phyloP scores from a whole-genome alignment of 2,888 invertebrate genomes.

The Chalcosyrphus nemorum region DNA sequence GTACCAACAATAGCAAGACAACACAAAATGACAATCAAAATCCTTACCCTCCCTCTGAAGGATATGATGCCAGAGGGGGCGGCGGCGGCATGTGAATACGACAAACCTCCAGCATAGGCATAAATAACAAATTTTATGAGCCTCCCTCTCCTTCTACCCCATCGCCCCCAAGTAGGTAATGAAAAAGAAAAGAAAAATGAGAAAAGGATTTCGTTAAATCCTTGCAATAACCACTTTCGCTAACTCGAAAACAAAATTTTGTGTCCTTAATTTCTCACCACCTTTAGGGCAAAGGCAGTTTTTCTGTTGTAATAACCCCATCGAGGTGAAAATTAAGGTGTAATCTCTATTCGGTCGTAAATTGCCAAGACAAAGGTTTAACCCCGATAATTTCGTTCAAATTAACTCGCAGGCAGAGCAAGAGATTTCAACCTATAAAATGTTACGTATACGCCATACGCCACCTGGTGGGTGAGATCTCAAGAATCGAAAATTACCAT shows the following conservation, averaged over 20 bases:
- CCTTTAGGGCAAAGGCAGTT: slow-evolving; percentile 19
- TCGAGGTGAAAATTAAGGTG: slow-evolving; percentile 66
- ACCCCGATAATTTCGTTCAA: slow-evolving; percentile 57
- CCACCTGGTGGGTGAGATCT: neutral
- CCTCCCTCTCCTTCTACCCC: neutral
- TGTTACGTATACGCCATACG: slow-evolving; percentile 25
- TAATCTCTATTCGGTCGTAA: slow-evolving; percentile 62
- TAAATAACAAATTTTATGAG: slow-evolving; percentile 55
- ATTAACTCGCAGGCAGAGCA: slow-evolving; percentile 39
- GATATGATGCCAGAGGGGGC: slow-evolving; percentile 9
- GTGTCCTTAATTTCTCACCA: slow-evolving; percentile 2
- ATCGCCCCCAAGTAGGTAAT: neutral
- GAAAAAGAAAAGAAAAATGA: slow-evolving; percentile 3
- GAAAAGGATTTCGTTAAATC: slow-evolving; percentile 38
- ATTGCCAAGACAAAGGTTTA: slow-evolving; percentile 54
- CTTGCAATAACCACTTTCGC: slow-evolving; percentile 41
- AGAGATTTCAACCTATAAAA: neutral
- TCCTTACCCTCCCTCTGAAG: slow-evolving; percentile 14
- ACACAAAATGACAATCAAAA: slow-evolving; percentile 68
- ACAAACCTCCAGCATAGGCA: slow-evolving; percentile 24
- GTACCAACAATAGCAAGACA: slow-evolving; percentile 43
- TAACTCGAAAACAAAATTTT: slow-evolving; percentile 44
- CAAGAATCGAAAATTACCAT: slow-evolving; percentile 58
- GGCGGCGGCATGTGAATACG: neutral
- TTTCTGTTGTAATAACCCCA: slow-evolving; percentile 40